Evolutionary conservation across 2,797 vertebrate genomes (phyloP), one percentile per base, ranked within the genome.

Genomic region (Eutrigla gurnardus): DNA sequence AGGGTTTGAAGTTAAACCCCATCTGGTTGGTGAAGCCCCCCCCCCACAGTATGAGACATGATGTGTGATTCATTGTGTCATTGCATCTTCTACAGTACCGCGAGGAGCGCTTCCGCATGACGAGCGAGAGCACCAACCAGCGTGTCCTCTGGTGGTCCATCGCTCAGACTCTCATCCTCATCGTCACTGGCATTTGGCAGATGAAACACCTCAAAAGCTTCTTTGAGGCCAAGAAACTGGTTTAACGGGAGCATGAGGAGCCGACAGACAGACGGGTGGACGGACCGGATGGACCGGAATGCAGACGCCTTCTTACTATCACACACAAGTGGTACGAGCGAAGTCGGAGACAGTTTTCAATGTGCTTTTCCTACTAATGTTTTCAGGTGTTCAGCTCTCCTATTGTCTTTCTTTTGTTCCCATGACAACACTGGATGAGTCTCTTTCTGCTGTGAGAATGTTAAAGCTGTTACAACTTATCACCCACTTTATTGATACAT

Each of bases 141-240:
- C 94, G 97, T 0, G 97, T 98, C 25, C 95, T 99, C 7, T 99
- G 97, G 97, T 99, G 97, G 97, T 98, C 97, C 81, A 98, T 99
- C 0, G 93, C 97, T 13, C 97, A 98, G 88, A 98, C 97, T 0
- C 86, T 97, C 91, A 99, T 98, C 93, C 97, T 98, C 84, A 95
- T 98, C 81, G 84, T 97, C 88, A 98, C 96, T 0, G 97, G 97
- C 46, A 96, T 98, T 84, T 99, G 97, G 97, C 97, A 99, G 91
- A 98, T 98, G 97, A 95, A 96, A 70, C 97, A 98, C 71, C 96
- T 98, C 72, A 98, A 98, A 86, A 97, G 97, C 88, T 98, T 98
- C 92, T 99, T 98, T 17, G 97, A 99, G 84, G 97, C 97, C 79
- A 99, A 99, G 91, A 98, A 98, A 70, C 89, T 98, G 81, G 97